Evolutionary conservation across 2,797 vertebrate species (phyloP), one percentile per base, ranked within the genome.

Genomic region (Pseudocheirus occidentalis): DNA sequence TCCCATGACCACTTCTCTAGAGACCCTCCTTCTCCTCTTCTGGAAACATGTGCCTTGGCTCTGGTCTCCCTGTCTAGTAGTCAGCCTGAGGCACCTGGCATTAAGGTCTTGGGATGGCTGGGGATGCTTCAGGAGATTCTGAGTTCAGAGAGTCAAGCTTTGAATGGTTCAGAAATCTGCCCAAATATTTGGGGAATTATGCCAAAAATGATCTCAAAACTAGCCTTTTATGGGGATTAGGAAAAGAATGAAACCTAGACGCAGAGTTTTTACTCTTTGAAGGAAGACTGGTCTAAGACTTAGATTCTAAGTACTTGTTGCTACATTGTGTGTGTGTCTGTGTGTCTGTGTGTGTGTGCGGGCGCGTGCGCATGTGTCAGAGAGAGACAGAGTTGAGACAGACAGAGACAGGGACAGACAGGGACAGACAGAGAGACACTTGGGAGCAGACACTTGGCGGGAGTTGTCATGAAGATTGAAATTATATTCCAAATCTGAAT

Each of bases 201-300:
- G 34, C 10, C 66, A 90, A 5, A 92, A 54, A 13, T n/a, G 29
- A 90, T 46, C 95, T 91, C 13, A 40, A 93, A 59, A 90, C 40
- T n/a, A 50, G 90, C 31, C 59, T 54, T 91, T 94, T 56, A 14
- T 57, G 50, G 93, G 50, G 5, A 89, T 53, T 91, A 91, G 92
- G 92, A n/a, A 92, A 27, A 92, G 53, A 58, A 55, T 50, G 95
- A 92, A 73, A 94, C 73, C 50, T 34, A 93, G 62, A 95, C 46
- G 92, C 87, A 92, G 40, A 3, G 92, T 94, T 95, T 58, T 55
- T 95, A 55, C 28, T 4, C 94, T 28, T 91, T 81, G 50, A 55
- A 55, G 27, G 58, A 93, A 95, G 11, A 12, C 90, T 90, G 21
- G 94, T 92, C 94, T 6, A 57, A 57, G 56, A 7, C 56, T 57